Base-by-base conservation (phyloP, 2,113 vertebrate genomes). In the Calypte anna region DNA sequence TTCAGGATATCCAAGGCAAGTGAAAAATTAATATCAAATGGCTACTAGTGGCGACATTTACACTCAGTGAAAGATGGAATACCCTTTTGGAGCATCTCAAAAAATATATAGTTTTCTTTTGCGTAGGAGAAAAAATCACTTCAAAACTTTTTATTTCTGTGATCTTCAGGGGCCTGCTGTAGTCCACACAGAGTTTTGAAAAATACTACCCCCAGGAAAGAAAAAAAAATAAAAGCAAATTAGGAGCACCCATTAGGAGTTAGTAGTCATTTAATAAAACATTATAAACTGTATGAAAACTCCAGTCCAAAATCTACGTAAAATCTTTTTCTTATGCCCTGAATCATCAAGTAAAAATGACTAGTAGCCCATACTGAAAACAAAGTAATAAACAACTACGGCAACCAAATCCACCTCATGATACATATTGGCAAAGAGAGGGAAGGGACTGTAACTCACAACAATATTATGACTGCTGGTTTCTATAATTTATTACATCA, bases 401-500 rank as follows among this genome's bases (percentile, higher is more conserved):
- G 70, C 48, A 12, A 67, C 90, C 7, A 40, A 12, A 2, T 0
- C 4, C 4, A 63, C 4, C 24, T 58, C 30, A 28, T 25, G 9
- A 51, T 43, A 72, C 12, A 11, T 54, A n/a, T 14, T 76, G 28
- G 18, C 14, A 88, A 61, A 79, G 4, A 4, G 22, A 70, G 23
- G 5, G 25, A 73, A 64, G 6, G 5, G 11, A 64, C 14, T 88
- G 8, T 30, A 90, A 90, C 3, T 62, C 73, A 91, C 43, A 22
- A 1, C 3, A n/a, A n/a, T 50, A 70, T 72, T 76, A 57, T 7
- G 33, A 55, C 48, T 76, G 27, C 25, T 61, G 63, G 44, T 93
- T 93, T 96, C 69, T 75, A 68, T 70, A 82, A 79, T 66, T 63
- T 46, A 69, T 74, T 28, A 78, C 19, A 6, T 36, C 66, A 72